Evolutionary conservation across 2,888 invertebrate species (phyloP).

Genomic region (Patella caerulea): DNA sequence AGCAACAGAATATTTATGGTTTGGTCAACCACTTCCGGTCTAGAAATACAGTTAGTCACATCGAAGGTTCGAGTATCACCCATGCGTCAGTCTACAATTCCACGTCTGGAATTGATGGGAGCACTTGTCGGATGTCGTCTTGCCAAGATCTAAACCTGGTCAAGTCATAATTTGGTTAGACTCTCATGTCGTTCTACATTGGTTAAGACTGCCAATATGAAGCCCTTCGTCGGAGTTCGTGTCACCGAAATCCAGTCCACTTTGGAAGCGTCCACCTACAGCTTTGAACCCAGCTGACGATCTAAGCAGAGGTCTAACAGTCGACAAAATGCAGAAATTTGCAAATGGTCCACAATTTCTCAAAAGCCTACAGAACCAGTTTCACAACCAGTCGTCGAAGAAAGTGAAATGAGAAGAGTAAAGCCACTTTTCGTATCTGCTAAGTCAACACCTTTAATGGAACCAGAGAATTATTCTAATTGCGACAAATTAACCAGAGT

Average conservation of each 20-base stretch:
- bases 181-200: slow-evolving; percentile 18
- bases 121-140: slow-evolving; percentile 15
- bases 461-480: slow-evolving; percentile 13
- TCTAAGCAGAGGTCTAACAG: slow-evolving; percentile 25
- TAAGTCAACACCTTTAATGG: background rate
- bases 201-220: slow-evolving; percentile 19
- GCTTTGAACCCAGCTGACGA: slow-evolving; percentile 22
- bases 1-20: background rate
- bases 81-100: slow-evolving; percentile 15
- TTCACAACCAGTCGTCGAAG: background rate
- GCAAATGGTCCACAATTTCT: slow-evolving; percentile 21
- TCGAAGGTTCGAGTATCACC: slow-evolving; percentile 20
- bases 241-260: slow-evolving; percentile 22
- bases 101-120: slow-evolving; percentile 19
- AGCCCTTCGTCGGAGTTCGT: slow-evolving; percentile 20
- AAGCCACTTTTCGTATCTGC: background rate
- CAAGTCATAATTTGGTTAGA: slow-evolving; percentile 3
- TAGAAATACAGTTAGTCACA: background rate
- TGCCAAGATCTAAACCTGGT: slow-evolving; percentile 15
- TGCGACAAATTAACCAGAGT: slow-evolving; percentile 17
- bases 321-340: slow-evolving; percentile 8
- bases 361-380: background rate
- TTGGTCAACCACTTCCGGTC: background rate
- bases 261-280: background rate
- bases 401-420: background rate